Evolutionary conservation across 2,797 vertebrate species (phyloP), one percentile per base, ranked within the genome.

Genomic region (Florisuga fusca): DNA sequence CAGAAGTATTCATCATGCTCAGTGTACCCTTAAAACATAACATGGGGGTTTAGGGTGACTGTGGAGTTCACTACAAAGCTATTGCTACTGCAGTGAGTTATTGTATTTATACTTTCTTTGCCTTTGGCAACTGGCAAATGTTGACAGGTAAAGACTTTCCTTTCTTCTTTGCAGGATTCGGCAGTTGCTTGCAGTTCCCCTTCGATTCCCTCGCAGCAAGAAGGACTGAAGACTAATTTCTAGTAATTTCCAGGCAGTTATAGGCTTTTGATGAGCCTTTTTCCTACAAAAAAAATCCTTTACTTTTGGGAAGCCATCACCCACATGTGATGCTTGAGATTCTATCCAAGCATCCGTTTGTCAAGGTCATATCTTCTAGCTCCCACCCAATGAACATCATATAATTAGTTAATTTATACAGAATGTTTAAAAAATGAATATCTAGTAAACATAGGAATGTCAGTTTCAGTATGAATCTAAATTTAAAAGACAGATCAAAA

Each of bases 61-160:
- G 38, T 76, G 89, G 74, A 88, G 85, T 85, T 94, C 95, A 77
- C 61, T 87, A 84, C 72, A 91, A 89, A 95, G 73, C 89, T 69
- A n/a, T 61, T 74, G 87, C 89, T 91, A 87, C 92, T 72, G 55
- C 84, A 72, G 36, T 75, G 90, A 93, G 54, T 81, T 92, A 68
- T 22, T 86, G 58, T 61, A 54, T 86, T 96, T 94, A 62, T 33
- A 33, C 26, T 93, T 89, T 20, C 64, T 85, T n/a, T 85, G 87
- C 64, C 57, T 78, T 66, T 82, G 69, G 68, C 68, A 84, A 71
- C 76, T 79, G 76, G 57, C 55, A 91, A 67, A 84, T 22, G 46
- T 59, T 76, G 89, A 90, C 93, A 95, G 82, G 81, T 87, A 59
- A 83, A 82, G 92, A 64, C 67, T 79, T 93, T 63, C 51, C 50